Percentiles rank a stretch among this genome's conserved stretches.
These are phyloP conservation scores for Hemiprocne comata DNA, from an alignment of 2,113 vertebrate genomes.

Conservation along the genomic window DNA sequence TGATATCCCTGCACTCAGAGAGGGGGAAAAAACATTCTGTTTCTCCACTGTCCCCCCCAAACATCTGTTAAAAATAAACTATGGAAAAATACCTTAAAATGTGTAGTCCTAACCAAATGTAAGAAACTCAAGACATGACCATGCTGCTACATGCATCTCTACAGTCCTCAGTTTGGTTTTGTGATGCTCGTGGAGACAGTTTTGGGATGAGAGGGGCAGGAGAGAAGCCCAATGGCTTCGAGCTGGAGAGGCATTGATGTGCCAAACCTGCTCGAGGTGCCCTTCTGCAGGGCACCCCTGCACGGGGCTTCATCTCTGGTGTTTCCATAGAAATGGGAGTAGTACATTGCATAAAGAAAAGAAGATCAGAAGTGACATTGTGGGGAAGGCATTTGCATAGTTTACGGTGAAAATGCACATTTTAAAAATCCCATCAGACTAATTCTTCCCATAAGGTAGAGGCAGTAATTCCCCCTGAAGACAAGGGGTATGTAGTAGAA, in stretches of 20 bases:
- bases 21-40: not conserved
- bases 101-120: not conserved
- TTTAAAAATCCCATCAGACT: constrained; percentile 55
- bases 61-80: not conserved
- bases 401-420: constrained; percentile 46
- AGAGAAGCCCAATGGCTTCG: not conserved
- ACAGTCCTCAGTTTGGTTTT: not conserved
- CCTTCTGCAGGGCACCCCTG: not conserved
- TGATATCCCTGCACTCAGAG: not conserved
- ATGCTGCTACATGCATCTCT: accelerated
- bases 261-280: not conserved
- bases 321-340: not conserved
- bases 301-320: not conserved
- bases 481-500: constrained; percentile 22
- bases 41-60: not conserved
- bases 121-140: accelerated
- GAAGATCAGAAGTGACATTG: constrained; percentile 59
- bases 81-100: not conserved
- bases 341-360: not conserved
- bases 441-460: constrained; percentile 57
- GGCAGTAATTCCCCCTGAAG: constrained; percentile 21
- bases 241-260: not conserved
- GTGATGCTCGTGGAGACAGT: not conserved
- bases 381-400: constrained; percentile 55
- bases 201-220: not conserved